Evolutionary conservation across 2,113 vertebrate species (phyloP).

Genomic region (Apteryx owenii): DNA sequence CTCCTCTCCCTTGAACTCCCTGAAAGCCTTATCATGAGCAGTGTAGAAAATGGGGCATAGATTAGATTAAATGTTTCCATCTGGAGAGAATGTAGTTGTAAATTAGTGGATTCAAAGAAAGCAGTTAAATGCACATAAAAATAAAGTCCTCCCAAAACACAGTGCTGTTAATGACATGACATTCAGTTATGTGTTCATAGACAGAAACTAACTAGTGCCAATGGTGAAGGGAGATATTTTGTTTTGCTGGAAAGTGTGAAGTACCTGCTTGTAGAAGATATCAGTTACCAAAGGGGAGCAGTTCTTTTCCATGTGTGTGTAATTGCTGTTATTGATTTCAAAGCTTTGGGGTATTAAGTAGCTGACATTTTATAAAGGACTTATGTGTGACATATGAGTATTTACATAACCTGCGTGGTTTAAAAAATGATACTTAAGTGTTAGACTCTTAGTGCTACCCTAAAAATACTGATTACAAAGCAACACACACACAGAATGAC

Average conservation of each 20-base stretch:
- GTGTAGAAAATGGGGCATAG: slow-evolving; percentile 31
- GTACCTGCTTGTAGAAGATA: not conserved
- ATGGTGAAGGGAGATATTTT: not conserved
- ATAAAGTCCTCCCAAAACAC: not conserved
- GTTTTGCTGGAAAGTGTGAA: not conserved
- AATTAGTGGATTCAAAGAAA: slow-evolving; percentile 33
- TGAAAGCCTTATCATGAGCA: slow-evolving; percentile 41
- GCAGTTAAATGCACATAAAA: slow-evolving; percentile 17
- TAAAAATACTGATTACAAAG: not conserved
- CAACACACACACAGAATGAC: not conserved
- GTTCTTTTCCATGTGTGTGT: not conserved
- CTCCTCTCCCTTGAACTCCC: not conserved
- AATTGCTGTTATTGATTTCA: slow-evolving; percentile 13
- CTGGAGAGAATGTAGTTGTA: slow-evolving; percentile 12
- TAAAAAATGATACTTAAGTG: not conserved
- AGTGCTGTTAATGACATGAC: not conserved
- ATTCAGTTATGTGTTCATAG: not conserved
- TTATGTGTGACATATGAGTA: not conserved
- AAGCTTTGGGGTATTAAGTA: not conserved
- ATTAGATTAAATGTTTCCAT: slow-evolving; percentile 65
- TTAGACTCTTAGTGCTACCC: not conserved
- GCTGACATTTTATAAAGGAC: not conserved
- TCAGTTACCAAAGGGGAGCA: not conserved
- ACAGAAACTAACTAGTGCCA: not conserved
- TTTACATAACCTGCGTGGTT: not conserved